Base-by-base conservation (phyloP, 1,140 invertebrate species). In the Harpegnathos saltator region DNA sequence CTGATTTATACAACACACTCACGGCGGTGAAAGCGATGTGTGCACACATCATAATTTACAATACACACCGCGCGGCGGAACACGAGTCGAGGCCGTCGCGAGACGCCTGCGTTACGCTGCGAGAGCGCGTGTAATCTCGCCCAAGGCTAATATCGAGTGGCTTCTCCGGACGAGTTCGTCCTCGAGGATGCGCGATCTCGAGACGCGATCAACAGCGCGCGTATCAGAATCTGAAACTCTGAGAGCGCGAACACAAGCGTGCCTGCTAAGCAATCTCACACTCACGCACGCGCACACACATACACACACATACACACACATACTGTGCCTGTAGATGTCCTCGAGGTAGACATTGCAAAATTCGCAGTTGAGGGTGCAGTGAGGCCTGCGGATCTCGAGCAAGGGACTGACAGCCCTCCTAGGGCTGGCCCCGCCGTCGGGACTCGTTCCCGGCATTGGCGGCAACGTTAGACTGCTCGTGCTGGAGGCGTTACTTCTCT, bases 341-440 rank as follows among this genome's bases (percentile, higher is more conserved):
- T 97, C 96, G 52, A 97, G 94, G 74, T 96, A 95, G 52, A 95
- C 94, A 65, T 95, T 96, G 94, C 96, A 97, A 82, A 95, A 95
- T 85, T 96, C 96, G 90, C 96, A 97, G 90, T 96, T 96, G 24
- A 97, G 94, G 1, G 96, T 97, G 93, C 96, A 97, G 87, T 96
- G 96, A 24, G 96, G 96, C 66, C 96, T 93, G 22, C 96, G 94
- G 80, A 96, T 95, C 92, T 96, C 96, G 59, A 96, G 94, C 33
- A 96, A 92, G 1, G 96, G 96, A 86, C 96, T 97, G 54, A 97
- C 95, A 0, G 96, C 96, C 72, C 96, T 94, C 82, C 96, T 94
- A n/a, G 96, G 96, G 83, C 93, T 94, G 26, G 94, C 88, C 50
- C 92, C 93, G 19, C 92, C 92, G 26, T 94, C 93, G 44, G 92